Conservation (phyloP, 2,113 vertebrate genomes). For the Odobenus rosmarus region DNA sequence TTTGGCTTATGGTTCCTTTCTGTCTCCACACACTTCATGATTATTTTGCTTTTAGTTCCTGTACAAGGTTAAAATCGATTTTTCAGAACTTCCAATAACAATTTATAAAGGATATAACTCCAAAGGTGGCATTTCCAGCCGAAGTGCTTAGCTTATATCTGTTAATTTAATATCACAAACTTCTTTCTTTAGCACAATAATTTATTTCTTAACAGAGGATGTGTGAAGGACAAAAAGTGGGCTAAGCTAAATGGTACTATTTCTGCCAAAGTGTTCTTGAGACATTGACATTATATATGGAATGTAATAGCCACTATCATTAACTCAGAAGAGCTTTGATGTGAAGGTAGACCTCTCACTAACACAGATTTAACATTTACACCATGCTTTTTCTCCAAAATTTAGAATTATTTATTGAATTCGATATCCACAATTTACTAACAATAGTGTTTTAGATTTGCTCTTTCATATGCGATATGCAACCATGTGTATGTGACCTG, state of each 20-base stretch:
- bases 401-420: slow-evolving; percentile 7
- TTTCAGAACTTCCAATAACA: slow-evolving; percentile 71
- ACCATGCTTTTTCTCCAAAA: neutral
- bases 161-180: slow-evolving; percentile 62
- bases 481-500: neutral
- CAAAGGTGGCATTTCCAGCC: slow-evolving; percentile 58
- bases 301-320: neutral
- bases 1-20: slow-evolving; percentile 40
- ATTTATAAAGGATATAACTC: slow-evolving; percentile 64
- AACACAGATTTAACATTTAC: slow-evolving; percentile 15
- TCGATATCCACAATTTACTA: neutral
- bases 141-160: slow-evolving; percentile 59
- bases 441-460: neutral
- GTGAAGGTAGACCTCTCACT: slow-evolving; percentile 15
- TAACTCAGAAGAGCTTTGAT: neutral
- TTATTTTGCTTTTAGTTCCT: slow-evolving; percentile 62
- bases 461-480: neutral
- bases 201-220: slow-evolving; percentile 69
- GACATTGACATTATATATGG: slow-evolving; percentile 20
- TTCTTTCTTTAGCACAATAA: slow-evolving; percentile 60
- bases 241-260: slow-evolving; percentile 28
- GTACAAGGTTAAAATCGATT: slow-evolving; percentile 71
- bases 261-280: slow-evolving; percentile 40
- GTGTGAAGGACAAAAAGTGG: slow-evolving; percentile 59
- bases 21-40: neutral